Percentiles rank a stretch among this genome's conserved stretches.
Evolutionary conservation across 2,797 vertebrate species (phyloP).

Genomic region (Halcyon badia): DNA sequence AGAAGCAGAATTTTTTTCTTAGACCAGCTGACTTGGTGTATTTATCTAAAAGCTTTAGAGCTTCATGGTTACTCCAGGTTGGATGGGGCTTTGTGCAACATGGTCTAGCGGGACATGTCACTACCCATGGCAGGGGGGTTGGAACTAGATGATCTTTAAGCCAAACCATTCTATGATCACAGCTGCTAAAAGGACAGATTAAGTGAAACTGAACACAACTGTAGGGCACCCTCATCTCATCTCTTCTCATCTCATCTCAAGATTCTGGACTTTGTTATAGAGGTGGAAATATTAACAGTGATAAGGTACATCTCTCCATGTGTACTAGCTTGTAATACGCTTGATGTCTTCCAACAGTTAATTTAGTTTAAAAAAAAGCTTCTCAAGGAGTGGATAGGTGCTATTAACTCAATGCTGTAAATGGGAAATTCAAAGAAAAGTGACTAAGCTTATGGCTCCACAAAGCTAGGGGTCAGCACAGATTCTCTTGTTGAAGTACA

Average conservation of each 20-base stretch:
- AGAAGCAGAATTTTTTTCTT: too few species aligned
- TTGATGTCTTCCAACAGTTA: neutral
- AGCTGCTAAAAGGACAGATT: too few species aligned
- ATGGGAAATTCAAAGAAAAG: neutral
- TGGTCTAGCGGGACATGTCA: too few species aligned
- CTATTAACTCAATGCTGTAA: neutral
- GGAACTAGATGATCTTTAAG: too few species aligned
- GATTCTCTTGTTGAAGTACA: neutral
- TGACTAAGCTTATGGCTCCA: neutral
- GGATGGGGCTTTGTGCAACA: too few species aligned
- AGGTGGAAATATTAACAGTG: neutral
- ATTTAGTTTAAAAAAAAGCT: neutral
- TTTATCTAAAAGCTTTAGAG: too few species aligned
- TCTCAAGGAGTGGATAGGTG: neutral
- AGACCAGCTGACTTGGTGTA: too few species aligned
- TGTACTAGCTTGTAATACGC: neutral
- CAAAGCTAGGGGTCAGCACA: neutral
- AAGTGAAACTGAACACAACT: too few species aligned
- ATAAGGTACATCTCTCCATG: neutral
- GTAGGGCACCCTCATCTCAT: too few species aligned
- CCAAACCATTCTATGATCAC: too few species aligned
- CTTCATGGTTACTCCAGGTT: too few species aligned
- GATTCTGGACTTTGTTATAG: neutral
- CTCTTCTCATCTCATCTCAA: neutral
- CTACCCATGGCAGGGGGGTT: too few species aligned